Evolutionary conservation across 2,797 vertebrate species (phyloP).

Genomic region (Sebastes nivosus): DNA sequence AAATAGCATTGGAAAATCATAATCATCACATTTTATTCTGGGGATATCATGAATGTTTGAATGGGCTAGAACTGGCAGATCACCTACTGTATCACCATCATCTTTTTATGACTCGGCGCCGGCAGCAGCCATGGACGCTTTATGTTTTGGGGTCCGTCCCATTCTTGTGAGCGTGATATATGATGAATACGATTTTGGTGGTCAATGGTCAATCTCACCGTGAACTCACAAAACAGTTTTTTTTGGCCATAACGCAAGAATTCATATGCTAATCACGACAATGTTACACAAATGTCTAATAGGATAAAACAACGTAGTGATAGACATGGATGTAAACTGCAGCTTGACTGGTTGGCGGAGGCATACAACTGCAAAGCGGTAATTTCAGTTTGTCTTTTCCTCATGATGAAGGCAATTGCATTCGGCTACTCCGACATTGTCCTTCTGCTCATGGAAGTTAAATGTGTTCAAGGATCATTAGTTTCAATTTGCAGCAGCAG

Average conservation of each 20-base stretch:
- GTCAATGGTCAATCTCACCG: too few species aligned
- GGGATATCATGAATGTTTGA: not conserved
- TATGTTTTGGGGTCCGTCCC: too few species aligned
- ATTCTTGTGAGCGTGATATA: too few species aligned
- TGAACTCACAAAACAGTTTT: too few species aligned
- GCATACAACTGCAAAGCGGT: too few species aligned
- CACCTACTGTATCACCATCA: not conserved
- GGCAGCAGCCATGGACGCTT: accelerated
- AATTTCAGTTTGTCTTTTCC: not conserved
- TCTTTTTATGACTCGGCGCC: not conserved
- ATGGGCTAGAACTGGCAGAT: not conserved
- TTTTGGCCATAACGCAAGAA: too few species aligned
- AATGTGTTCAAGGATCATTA: slow-evolving; percentile 24
- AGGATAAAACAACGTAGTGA: too few species aligned
- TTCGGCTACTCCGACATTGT: not conserved
- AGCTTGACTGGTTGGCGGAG: too few species aligned
- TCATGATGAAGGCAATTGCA: not conserved
- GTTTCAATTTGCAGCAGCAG: not conserved
- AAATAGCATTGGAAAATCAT: not conserved
- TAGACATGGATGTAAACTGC: too few species aligned
- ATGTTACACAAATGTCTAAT: too few species aligned
- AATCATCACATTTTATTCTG: slow-evolving; percentile 2
- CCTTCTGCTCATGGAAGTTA: not conserved
- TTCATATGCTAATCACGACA: too few species aligned
- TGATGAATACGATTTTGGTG: too few species aligned